Evolutionary conservation across 2,888 invertebrate genomes (phyloP), one percentile per base, ranked within the genome.

Genomic region (Erebia epiphron): DNA sequence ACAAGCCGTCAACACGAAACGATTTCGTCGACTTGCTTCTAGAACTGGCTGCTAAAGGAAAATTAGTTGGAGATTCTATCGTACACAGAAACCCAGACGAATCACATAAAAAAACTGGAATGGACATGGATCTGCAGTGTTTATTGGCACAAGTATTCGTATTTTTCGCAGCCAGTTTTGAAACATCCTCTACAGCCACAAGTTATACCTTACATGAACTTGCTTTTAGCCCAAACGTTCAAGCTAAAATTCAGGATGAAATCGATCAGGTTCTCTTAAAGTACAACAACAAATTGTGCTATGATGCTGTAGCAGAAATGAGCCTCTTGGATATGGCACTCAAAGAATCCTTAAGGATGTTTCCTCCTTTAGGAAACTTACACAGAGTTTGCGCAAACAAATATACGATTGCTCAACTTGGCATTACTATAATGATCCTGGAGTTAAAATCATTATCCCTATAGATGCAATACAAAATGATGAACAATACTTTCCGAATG

Each of bases 151-250:
- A 90, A 74, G 82, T 86, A 10, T 86, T 87, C 41, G 75, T 90
- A 14, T 90, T 90, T 76, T 90, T 91, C 54, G 84, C 81, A 7
- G 93, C 92, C 16, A 93, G 94, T 2, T 93, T 90, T 46, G 93
- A 93, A 73, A 92, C 93, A 0, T 90, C 92, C 0, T 89, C 93
- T 0, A 88, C 89, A 0, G 85, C 89, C 1, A 86, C 91, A 2
- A 90, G 90, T 71, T 89, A 79, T 65, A 81, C 83, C 13, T 77
- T 91, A 26, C 89, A 91, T 67, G 81, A 87, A 72, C 81, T 94
- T 0, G 92, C 93, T 0, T 84, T 79, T 50, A 78, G 92, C 71
- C 88, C 86, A 1, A 86, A 91, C 14, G 77, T 86, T 18, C 93
- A 93, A 69, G 71, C 73, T 16, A 85, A 82, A 67, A 75, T 89